Base-by-base conservation (phyloP, 2,888 invertebrate genomes). In the Thereva unica region DNA sequence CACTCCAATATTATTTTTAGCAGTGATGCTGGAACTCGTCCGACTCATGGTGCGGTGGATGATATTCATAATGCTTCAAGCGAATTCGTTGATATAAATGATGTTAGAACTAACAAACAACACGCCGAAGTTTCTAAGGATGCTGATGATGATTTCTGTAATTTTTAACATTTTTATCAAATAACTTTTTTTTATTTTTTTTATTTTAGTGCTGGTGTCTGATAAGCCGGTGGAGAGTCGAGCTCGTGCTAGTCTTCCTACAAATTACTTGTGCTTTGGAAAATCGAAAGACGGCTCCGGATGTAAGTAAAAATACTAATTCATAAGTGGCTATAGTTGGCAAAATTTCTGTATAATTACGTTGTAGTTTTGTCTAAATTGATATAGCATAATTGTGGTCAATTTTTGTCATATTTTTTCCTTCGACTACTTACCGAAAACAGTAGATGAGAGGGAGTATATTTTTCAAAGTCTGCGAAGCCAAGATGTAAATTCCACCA, bases 181-280 rank as follows among this genome's bases (percentile, higher is more conserved):
- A 64, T 52, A 54, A 49, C 12, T 42, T 23, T 67, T 6, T 47
- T 23, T 9, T 34, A 35, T 34, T 10, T 9, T 45, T n/a, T 9
- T 37, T 7, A 34, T 56, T 56, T 34, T 44, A 72, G 71, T 72
- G 54, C 34, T 71, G 34, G 67, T 72, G 5, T 38, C 57, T 6
- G 75, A 75, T 68, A 74, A 70, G 57, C 71, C 69, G 1, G 72
- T 75, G 0, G 72, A 74, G 12, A 72, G 70, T 57, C 69, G 75
- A 10, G 74, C 75, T 4, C 71, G 70, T 61, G 74, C 74, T 5
- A 72, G 70, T 23, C 69, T 75, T 50, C 75, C 75, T 3, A 72
- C 73, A 7, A 72, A 71, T 38, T 75, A 75, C 68, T 71, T 75
- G 45, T 69, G 65, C 23, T 70, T 72, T 55, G 67, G 66, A 8